A percentile compares a stretch with the other conserved stretches of the same genome.
Evolutionary conservation across 2,797 vertebrate species (phyloP).

Genomic region (Choloepus didactylus): DNA sequence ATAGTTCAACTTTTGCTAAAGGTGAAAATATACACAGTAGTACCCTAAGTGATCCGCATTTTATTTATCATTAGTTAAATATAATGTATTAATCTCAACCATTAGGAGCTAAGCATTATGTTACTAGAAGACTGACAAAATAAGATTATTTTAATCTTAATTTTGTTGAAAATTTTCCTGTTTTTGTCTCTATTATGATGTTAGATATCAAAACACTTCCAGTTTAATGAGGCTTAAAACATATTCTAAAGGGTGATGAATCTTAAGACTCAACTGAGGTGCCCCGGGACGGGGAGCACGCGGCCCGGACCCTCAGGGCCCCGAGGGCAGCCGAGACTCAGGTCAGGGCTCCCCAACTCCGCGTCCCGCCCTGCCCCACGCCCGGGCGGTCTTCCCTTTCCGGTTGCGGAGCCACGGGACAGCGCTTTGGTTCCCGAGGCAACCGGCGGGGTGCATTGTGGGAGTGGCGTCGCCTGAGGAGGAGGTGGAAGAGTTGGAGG

Average conservation of each 20-base stretch:
- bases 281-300: no score
- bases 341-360: no score
- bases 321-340: no score
- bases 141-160: background rate
- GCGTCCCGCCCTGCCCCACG: no score
- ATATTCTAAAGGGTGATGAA: background rate
- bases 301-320: no score
- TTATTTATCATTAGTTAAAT: conserved; percentile 42
- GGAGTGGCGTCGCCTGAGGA: no score
- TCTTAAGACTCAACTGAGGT: background rate
- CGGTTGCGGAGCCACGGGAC: no score
- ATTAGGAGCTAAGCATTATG: conserved; percentile 2
- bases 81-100: background rate
- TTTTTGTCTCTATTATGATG: background rate
- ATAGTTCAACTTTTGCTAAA: conserved; percentile 10
- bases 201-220: background rate
- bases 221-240: background rate
- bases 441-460: no score
- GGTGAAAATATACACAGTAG: background rate
- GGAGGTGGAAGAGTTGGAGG: no score
- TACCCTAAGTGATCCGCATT: background rate
- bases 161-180: background rate
- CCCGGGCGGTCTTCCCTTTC: no score
- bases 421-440: no score
- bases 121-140: conserved; percentile 27